Conservation (phyloP, 2,113 vertebrate species). For the Tragelaphus imberbis region DNA sequence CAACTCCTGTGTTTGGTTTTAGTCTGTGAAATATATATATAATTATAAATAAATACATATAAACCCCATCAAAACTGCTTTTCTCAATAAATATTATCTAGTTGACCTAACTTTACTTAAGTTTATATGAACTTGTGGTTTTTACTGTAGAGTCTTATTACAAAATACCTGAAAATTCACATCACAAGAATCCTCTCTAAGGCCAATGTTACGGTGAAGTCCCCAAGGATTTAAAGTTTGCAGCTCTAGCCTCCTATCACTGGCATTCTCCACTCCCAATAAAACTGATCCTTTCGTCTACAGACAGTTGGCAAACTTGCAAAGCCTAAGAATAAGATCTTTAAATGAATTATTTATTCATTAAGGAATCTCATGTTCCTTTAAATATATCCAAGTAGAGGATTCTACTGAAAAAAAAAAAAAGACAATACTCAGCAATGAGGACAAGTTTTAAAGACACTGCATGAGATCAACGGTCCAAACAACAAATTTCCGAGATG, state of each 20-base stretch:
- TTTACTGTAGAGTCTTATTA: neutral
- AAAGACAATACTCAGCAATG: neutral
- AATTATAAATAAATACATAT: neutral
- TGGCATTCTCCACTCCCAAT: neutral
- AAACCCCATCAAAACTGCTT: neutral
- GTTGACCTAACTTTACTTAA: neutral
- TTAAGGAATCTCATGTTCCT: constrained; percentile 19
- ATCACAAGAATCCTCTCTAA: neutral
- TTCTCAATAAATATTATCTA: neutral
- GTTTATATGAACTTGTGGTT: neutral
- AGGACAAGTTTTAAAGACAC: neutral
- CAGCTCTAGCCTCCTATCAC: neutral
- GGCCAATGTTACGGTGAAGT: neutral
- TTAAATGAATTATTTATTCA: constrained; percentile 35
- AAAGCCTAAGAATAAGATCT: constrained; percentile 6
- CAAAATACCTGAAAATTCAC: neutral
- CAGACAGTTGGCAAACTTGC: neutral
- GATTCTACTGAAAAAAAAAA: neutral
- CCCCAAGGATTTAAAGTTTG: neutral
- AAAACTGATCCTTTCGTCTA: neutral
- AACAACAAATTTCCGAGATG: neutral
- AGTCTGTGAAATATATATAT: neutral
- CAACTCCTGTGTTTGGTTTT: neutral
- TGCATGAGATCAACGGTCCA: neutral
- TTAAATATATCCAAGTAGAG: neutral